Evolutionary conservation across 2,888 invertebrate species (phyloP), one percentile per base, ranked within the genome.

Genomic region (Oasisia sp.): DNA sequence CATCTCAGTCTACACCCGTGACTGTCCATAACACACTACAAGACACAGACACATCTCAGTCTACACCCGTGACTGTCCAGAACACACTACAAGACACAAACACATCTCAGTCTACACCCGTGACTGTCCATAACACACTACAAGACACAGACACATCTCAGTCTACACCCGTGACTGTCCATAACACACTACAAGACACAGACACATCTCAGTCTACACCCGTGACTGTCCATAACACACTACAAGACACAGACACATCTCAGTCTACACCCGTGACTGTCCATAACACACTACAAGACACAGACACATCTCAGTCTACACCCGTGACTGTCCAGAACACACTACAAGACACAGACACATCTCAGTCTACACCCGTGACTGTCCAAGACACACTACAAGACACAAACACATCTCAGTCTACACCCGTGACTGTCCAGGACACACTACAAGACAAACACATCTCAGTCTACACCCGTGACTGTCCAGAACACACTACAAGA

Each of bases 251-350:
- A 91, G 56, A 91, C 19, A 45, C 44, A 50, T 90, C 38, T 38
- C 38, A 11, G 38, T 38, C 38, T 38, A 38, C 38, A 38, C 38
- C 38, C 38, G 38, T 38, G 38, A 38, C 38, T 38, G 38, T 38
- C 38, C 38, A 38, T 1, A 38, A 38, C 38, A 38, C 38, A 38
- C 38, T 38, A 38, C 4, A 38, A 38, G 38, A 38, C 38, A 38
- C n/a, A n/a, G 4, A 38, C 38, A 96, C 99, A 98, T 94, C 97
- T 94, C 14, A 94, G 94, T 3, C 94, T 94, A 58, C 96, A 96
- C 8, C 97, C 97, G 93, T 95, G 95, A 89, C 95, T 93, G 92
- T 96, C 96, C 90, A 96, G 92, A 0, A 93, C 92, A 44, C 91
- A 93, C 95, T 4, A 38, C 38, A 38, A 38, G 38, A 38, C 38